Percentiles rank a stretch among this genome's conserved stretches.
Conservation (phyloP, 2,113 vertebrate species). For the Dipodomys spectabilis region DNA sequence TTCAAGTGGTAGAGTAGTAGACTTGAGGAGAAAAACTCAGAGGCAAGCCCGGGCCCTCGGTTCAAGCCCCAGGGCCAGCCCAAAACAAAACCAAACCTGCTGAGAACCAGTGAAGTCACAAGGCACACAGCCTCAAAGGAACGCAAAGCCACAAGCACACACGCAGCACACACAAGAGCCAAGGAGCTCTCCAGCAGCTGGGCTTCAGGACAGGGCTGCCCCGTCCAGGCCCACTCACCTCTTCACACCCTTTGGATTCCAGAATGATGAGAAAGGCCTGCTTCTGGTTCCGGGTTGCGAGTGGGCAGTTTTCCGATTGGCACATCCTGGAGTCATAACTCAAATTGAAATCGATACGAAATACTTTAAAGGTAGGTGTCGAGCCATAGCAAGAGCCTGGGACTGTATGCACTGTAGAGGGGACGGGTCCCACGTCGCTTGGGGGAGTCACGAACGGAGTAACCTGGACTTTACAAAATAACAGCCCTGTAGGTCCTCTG, state of each 20-base stretch:
- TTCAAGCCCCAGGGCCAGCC: too few species aligned
- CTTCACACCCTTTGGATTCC: slow-evolving; percentile 6
- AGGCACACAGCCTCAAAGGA: accelerated
- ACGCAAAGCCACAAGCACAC: too few species aligned
- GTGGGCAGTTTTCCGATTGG: slow-evolving; percentile 91
- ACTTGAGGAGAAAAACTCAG: too few species aligned
- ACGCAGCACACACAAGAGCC: too few species aligned
- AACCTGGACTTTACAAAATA: neutral
- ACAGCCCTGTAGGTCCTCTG: neutral
- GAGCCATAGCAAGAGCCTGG: accelerated
- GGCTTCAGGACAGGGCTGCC: too few species aligned
- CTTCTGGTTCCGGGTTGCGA: slow-evolving; percentile 88
- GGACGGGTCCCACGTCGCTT: accelerated
- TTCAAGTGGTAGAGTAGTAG: too few species aligned
- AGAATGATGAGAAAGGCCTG: slow-evolving; percentile 85
- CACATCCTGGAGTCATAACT: slow-evolving; percentile 87
- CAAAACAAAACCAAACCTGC: too few species aligned
- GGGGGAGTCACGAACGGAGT: neutral
- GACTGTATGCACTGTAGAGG: accelerated
- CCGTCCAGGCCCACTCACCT: too few species aligned
- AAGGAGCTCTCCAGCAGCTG: accelerated
- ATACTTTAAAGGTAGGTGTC: slow-evolving; percentile 90
- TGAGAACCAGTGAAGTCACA: too few species aligned
- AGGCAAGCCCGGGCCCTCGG: too few species aligned
- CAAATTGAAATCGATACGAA: slow-evolving; percentile 90